Percentiles rank a stretch among this genome's conserved stretches.
Evolutionary conservation across 2,888 invertebrate genomes (phyloP).

Genomic region (Caenorhabditis drosophilae): DNA sequence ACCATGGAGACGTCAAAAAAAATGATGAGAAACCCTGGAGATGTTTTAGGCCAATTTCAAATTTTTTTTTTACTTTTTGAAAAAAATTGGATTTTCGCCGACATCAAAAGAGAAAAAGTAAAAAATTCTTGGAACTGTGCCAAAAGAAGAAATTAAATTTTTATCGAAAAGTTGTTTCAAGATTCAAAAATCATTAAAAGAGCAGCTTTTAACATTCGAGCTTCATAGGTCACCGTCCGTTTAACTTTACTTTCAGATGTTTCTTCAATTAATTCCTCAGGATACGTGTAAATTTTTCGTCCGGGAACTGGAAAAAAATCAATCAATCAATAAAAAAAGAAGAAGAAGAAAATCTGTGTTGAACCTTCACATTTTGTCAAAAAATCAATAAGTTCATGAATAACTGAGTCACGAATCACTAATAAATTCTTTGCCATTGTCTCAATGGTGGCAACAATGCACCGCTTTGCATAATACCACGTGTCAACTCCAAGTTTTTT

Average conservation of each 20-base stretch:
- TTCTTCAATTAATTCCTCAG: conserved; percentile 82
- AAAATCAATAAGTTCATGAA: conserved; percentile 86
- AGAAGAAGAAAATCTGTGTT: neutral
- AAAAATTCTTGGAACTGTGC: too few species aligned
- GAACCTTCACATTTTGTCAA: conserved; percentile 84
- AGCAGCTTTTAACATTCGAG: conserved; percentile 82
- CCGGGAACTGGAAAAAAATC: conserved; percentile 78
- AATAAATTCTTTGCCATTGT: conserved; percentile 77
- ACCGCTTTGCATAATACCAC: conserved; percentile 75
- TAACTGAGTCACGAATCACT: conserved; percentile 83
- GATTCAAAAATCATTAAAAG: conserved; percentile 73
- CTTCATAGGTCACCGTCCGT: conserved; percentile 89
- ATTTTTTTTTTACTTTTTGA: too few species aligned
- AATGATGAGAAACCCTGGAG: neutral
- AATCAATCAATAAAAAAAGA: too few species aligned
- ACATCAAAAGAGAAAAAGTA: too few species aligned
- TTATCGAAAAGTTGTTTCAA: too few species aligned
- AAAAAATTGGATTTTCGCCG: too few species aligned
- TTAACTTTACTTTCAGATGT: conserved; percentile 77
- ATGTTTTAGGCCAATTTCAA: too few species aligned
- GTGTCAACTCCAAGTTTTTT: conserved; percentile 96
- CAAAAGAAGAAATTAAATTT: too few species aligned
- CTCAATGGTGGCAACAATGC: conserved; percentile 50
- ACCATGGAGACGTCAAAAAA: neutral
- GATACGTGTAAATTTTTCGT: conserved; percentile 81